phyloP scores from a whole-genome alignment of 2,888 invertebrate genomes.

The Hirtodrosophila duncani region DNA sequence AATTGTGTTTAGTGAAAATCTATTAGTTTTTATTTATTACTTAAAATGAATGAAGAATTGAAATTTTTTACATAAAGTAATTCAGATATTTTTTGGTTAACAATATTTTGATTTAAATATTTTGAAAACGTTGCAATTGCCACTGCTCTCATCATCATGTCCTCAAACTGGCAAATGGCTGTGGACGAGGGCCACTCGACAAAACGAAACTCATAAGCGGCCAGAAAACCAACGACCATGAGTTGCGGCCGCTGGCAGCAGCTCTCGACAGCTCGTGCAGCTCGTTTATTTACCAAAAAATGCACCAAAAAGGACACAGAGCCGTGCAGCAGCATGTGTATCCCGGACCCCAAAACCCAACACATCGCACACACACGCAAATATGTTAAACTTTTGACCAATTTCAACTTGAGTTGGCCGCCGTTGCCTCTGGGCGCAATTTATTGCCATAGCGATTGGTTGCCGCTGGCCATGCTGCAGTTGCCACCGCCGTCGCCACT shows the following conservation, averaged over 20 bases:
- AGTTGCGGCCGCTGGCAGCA: slow-evolving; percentile 25
- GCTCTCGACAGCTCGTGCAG: slow-evolving; percentile 43
- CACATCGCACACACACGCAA: slow-evolving; percentile 64
- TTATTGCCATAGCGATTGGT: slow-evolving; percentile 71
- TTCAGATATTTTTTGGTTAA: slow-evolving; percentile 13
- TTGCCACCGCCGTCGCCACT: slow-evolving; percentile 19
- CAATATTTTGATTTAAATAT: slow-evolving; percentile 16
- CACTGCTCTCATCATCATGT: background rate
- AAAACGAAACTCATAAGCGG: slow-evolving; percentile 25
- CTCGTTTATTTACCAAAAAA: slow-evolving; percentile 59
- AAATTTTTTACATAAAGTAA: slow-evolving; percentile 13
- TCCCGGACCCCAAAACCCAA: no score
- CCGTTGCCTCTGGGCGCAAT: slow-evolving; percentile 53
- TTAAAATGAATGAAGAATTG: slow-evolving; percentile 20
- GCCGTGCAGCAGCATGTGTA: slow-evolving; percentile 21
- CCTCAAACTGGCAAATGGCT: slow-evolving; percentile 5
- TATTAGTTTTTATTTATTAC: slow-evolving; percentile 34
- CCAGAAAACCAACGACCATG: slow-evolving; percentile 16
- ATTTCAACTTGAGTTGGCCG: slow-evolving; percentile 65
- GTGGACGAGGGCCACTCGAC: slow-evolving; percentile 19
- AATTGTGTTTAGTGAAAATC: slow-evolving; percentile 27
- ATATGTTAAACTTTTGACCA: slow-evolving; percentile 74
- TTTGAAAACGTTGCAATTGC: slow-evolving; percentile 1
- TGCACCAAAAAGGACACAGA: slow-evolving; percentile 54
- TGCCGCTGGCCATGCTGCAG: slow-evolving; percentile 23